Conservation (phyloP, 2,797 vertebrate species). For the Helarctos malayanus region DNA sequence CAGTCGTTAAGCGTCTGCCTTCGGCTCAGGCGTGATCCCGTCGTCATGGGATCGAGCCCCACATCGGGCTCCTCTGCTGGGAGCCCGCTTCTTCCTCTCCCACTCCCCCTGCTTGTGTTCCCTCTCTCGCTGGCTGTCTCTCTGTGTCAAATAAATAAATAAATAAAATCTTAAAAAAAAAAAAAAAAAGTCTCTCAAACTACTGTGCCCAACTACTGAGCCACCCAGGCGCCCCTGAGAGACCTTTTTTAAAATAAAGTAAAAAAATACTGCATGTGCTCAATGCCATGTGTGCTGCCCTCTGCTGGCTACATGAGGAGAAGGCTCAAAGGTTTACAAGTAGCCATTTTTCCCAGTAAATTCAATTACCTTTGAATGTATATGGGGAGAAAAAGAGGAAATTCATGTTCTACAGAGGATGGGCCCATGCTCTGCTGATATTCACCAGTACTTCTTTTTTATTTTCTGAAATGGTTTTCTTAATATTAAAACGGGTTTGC, state of each 20-base stretch:
- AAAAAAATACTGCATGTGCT: rapidly evolving
- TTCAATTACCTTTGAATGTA: background rate
- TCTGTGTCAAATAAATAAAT: too few species aligned
- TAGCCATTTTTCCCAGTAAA: background rate
- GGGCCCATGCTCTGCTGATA: background rate
- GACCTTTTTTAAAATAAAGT: background rate
- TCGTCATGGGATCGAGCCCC: too few species aligned
- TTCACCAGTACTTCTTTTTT: background rate
- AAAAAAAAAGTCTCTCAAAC: too few species aligned
- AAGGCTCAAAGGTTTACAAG: background rate
- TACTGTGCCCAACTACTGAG: too few species aligned
- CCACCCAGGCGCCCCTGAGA: too few species aligned
- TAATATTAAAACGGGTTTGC: background rate
- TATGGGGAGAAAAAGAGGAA: background rate
- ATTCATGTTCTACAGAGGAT: rapidly evolving
- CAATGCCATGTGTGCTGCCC: conserved; percentile 50
- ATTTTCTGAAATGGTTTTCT: background rate
- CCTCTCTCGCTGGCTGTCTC: too few species aligned
- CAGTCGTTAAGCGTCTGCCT: too few species aligned
- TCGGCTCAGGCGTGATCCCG: too few species aligned
- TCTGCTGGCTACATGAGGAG: conserved; percentile 50
- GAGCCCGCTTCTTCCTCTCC: too few species aligned
- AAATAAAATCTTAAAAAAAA: too few species aligned
- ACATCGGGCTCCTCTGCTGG: too few species aligned
- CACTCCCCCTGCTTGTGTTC: too few species aligned